A percentile compares a stretch with the other conserved stretches of the same genome.
Evolutionary conservation across 2,888 invertebrate genomes (phyloP).

Genomic region (Caenorhabditis doughertyi): DNA sequence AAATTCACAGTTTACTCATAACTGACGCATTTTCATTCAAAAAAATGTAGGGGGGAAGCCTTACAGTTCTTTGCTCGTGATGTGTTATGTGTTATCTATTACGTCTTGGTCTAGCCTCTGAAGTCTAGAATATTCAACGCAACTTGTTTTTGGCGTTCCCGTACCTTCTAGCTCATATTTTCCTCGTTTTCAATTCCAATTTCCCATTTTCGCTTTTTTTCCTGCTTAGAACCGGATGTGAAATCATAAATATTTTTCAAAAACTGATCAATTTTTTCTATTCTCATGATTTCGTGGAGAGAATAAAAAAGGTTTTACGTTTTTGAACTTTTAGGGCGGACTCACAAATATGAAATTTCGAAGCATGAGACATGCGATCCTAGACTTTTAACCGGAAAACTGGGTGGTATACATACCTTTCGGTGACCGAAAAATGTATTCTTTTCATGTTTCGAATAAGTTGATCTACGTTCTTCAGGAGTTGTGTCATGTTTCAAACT

Average conservation of each 20-base stretch:
- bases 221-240: not conserved
- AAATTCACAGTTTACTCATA: too few species aligned
- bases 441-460: conserved; percentile 4
- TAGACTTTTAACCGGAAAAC: conserved; percentile 46
- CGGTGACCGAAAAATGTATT: conserved; percentile 7
- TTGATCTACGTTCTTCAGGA: conserved; percentile 42
- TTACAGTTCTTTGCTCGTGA: conserved; percentile 2
- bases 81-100: not conserved
- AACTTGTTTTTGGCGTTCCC: conserved; percentile 25
- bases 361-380: conserved; percentile 43
- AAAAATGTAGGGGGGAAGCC: conserved; percentile 4
- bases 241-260: not conserved
- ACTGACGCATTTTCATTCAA: conserved; percentile 1
- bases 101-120: conserved; percentile 11
- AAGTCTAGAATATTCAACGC: conserved; percentile 1
- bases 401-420: conserved; percentile 37
- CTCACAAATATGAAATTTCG: conserved; percentile 40
- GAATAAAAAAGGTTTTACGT: conserved; percentile 13
- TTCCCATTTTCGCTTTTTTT: not conserved
- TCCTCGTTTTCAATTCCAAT: conserved; percentile 3
- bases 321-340: conserved; percentile 31
- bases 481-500: conserved; percentile 5
- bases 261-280: not conserved
- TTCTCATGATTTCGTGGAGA: not conserved
- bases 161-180: conserved; percentile 8